These are phyloP conservation scores for Diachasma alloeum DNA, from an alignment of 1,140 invertebrate genomes.

Conservation along the genomic window DNA sequence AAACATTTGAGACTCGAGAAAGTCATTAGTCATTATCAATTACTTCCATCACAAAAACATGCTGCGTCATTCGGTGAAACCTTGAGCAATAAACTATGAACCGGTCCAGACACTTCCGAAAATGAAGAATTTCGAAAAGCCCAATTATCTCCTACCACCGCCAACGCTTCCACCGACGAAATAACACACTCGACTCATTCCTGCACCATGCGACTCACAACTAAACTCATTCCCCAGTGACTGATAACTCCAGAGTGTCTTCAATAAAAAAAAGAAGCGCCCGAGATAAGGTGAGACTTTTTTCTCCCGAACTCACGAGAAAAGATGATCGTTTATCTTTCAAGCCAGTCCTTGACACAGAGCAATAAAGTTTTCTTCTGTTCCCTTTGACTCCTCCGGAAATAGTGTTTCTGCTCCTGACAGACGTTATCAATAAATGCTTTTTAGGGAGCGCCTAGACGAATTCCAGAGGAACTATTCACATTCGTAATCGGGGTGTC, in stretches of 20 bases:
- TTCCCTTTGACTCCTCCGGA: background rate
- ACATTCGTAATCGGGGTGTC: no score
- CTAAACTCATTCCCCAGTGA: background rate
- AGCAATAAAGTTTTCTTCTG: constrained; percentile 10
- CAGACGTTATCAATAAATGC: constrained; percentile 1
- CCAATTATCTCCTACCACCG: background rate
- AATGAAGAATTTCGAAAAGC: background rate
- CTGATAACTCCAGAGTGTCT: constrained; percentile 3
- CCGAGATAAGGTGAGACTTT: background rate
- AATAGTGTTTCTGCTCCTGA: background rate
- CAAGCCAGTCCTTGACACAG: constrained; percentile 3
- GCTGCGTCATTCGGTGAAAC: no score
- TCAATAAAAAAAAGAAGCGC: background rate
- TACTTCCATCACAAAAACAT: no score
- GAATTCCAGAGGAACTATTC: background rate
- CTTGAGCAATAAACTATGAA: no score
- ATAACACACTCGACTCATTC: background rate
- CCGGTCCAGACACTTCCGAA: background rate
- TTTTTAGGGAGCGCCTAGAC: background rate
- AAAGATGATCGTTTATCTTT: constrained; percentile 5
- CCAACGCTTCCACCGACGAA: background rate
- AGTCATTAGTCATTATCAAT: no score
- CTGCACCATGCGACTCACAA: background rate
- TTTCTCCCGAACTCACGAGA: background rate
- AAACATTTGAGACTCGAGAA: no score